phyloP scores from a whole-genome alignment of 1,140 invertebrate species.

The Microplitis demolitor region DNA sequence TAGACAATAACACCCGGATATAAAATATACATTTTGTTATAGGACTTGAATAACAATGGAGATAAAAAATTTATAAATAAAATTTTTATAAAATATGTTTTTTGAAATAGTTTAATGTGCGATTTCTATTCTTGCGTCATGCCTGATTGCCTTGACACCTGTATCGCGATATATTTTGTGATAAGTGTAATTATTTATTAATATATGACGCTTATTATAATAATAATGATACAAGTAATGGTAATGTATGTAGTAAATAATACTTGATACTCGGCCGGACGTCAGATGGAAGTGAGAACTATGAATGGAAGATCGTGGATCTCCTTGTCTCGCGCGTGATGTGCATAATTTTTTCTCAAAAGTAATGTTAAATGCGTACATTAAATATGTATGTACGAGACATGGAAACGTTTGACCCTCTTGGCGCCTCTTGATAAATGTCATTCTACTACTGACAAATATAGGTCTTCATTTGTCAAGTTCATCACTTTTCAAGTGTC shows the following conservation, averaged over 20 bases:
- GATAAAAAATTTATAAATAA: neutral
- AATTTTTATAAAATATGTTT: neutral
- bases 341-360: constrained; percentile 27
- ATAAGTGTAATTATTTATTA: neutral
- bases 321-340: constrained; percentile 39
- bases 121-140: neutral
- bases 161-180: neutral
- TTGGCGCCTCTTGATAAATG: neutral
- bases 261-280: constrained; percentile 27
- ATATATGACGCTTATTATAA: constrained; percentile 5
- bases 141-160: neutral
- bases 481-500: neutral
- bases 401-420: neutral
- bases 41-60: neutral
- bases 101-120: neutral
- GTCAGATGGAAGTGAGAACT: constrained; percentile 36
- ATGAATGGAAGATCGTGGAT: constrained; percentile 43
- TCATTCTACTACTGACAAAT: neutral
- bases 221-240: neutral
- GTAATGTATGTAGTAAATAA: neutral
- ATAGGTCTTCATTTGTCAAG: neutral
- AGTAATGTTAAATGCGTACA: neutral
- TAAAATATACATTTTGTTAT: neutral
- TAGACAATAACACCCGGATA: neutral
- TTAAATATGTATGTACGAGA: neutral